phyloP scores from a whole-genome alignment of 2,888 invertebrate genomes.

The Drosophila aldrichi region DNA sequence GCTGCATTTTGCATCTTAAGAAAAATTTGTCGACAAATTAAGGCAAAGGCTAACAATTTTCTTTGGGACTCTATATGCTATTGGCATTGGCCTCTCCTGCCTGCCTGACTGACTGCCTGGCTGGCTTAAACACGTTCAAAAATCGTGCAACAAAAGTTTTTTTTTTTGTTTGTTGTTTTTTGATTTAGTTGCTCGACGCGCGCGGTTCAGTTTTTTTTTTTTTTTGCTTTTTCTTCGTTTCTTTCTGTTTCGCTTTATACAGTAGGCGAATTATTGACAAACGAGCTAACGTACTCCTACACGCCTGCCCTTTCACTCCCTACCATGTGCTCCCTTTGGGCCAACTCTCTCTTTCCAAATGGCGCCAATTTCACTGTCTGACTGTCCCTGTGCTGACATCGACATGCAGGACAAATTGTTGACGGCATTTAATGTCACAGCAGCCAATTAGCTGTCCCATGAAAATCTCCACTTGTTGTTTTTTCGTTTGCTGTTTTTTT shows the following conservation, averaged over 20 bases:
- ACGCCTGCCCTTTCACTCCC: constrained; percentile 2
- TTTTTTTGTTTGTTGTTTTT: constrained; percentile 26
- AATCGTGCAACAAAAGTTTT: constrained; percentile 67
- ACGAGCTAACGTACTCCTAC: constrained; percentile 37
- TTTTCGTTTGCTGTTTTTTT: constrained; percentile 50
- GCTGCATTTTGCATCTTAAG: constrained; percentile 31
- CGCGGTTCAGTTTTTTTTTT: constrained; percentile 11
- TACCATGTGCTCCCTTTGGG: constrained; percentile 23
- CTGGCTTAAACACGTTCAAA: constrained; percentile 68
- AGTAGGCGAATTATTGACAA: constrained; percentile 78
- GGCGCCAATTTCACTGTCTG: constrained; percentile 75
- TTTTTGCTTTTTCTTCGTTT: background rate
- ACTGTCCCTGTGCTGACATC: constrained; percentile 59
- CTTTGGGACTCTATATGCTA: constrained; percentile 27
- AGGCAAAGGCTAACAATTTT: constrained; percentile 73
- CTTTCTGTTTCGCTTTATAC: constrained; percentile 18
- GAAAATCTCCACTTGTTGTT: constrained; percentile 72
- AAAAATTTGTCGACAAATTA: constrained; percentile 78
- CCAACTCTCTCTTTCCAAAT: constrained; percentile 70
- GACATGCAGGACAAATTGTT: constrained; percentile 82
- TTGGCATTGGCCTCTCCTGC: constrained; percentile 54
- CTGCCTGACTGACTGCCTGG: constrained; percentile 5
- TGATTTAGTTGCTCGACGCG: constrained; percentile 74
- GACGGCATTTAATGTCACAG: constrained; percentile 81
- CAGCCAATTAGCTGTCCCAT: constrained; percentile 81